A percentile compares a stretch with the other conserved stretches of the same genome.
Evolutionary conservation across 23 tunicate species (phyloP).

Genomic region (Botrylloides violaceus): DNA sequence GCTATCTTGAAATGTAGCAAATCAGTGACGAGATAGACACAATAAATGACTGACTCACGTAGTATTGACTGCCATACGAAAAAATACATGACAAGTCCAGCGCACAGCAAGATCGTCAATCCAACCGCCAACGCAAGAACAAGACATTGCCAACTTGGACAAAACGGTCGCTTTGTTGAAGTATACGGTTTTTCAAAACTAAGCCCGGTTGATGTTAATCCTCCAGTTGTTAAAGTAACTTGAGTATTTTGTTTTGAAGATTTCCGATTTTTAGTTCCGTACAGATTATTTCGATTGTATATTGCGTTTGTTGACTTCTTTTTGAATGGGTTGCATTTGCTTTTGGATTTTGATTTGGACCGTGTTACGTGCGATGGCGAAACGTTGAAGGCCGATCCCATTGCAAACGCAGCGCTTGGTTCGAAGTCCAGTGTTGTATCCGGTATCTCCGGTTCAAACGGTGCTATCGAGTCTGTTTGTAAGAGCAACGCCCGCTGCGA

Average conservation of each 20-base stretch:
- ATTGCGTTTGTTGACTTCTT: constrained; percentile 11
- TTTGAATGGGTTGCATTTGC: constrained; percentile 3
- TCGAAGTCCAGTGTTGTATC: constrained; percentile 1
- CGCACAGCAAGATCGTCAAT: neutral
- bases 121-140: neutral
- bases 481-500: constrained; percentile 11
- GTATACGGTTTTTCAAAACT: neutral
- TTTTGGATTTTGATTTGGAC: neutral
- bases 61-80: constrained; percentile 30
- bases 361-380: neutral
- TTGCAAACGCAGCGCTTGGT: neutral
- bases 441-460: neutral
- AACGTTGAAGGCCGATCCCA: neutral
- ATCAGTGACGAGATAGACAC: no score
- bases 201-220: constrained; percentile 1
- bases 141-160: constrained; percentile 31
- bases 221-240: constrained; percentile 10
- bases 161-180: constrained; percentile 31
- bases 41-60: constrained; percentile 20
- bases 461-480: constrained; percentile 8
- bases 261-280: constrained; percentile 17
- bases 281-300: constrained; percentile 14
- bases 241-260: constrained; percentile 11
- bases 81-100: constrained; percentile 15
- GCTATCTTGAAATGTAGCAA: no score